Conservation (phyloP, 2,888 invertebrate genomes). For the Heliconius aoede region DNA sequence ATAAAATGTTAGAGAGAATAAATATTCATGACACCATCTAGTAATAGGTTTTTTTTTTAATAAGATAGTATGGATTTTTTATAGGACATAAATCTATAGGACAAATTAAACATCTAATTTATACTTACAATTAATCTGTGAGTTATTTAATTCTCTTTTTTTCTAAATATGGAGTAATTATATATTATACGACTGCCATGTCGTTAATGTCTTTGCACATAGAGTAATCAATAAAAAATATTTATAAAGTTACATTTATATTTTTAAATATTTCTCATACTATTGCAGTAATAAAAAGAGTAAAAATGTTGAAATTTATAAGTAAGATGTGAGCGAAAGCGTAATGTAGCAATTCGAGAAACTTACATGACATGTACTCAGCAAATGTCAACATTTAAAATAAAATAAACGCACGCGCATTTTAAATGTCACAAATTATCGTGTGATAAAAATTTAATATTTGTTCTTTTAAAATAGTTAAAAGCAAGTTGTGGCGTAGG, state of each 20-base stretch:
- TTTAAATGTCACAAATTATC: not conserved
- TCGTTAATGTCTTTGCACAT: no score
- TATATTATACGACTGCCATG: no score
- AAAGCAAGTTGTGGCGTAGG: no score
- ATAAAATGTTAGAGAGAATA: not conserved
- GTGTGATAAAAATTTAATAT: not conserved
- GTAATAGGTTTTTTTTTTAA: not conserved
- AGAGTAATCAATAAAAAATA: no score
- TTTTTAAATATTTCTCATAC: no score
- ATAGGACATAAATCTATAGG: no score
- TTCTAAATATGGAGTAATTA: no score
- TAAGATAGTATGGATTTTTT: not conserved
- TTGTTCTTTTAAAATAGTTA: not conserved
- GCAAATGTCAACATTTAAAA: conserved; percentile 37
- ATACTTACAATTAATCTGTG: not conserved
- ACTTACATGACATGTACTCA: conserved; percentile 36
- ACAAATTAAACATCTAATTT: no score
- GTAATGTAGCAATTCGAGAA: conserved; percentile 40
- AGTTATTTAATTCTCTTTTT: not conserved
- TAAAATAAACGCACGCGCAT: conserved; percentile 29
- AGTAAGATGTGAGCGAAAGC: conserved; percentile 39
- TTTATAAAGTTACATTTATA: no score
- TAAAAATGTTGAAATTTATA: conserved; percentile 32
- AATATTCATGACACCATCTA: not conserved
- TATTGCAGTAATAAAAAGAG: no score